Percentiles rank a stretch among this genome's conserved stretches.
phyloP scores from a whole-genome alignment of 2,888 invertebrate genomes.

The Leptopterna dolabrata region DNA sequence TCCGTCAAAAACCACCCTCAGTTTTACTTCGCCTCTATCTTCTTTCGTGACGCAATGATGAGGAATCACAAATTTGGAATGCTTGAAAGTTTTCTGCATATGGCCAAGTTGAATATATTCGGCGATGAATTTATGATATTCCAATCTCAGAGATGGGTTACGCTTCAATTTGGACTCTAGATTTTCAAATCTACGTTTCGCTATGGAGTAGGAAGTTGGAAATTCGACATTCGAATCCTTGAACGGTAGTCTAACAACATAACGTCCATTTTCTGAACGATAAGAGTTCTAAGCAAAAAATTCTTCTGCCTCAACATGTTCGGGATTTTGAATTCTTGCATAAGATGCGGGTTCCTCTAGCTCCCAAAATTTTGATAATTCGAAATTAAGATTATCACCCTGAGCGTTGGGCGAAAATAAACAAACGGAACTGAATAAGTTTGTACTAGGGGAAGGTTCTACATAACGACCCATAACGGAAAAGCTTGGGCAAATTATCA shows the following conservation, averaged over 20 bases:
- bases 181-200: constrained; percentile 23
- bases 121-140: constrained; percentile 36
- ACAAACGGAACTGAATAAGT: no score
- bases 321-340: not conserved
- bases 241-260: not conserved
- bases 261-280: not conserved
- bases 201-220: not conserved
- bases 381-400: not conserved
- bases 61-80: no score
- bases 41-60: no score
- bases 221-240: not conserved
- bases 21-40: no score
- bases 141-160: not conserved
- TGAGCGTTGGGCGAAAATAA: no score
- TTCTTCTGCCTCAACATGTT: not conserved
- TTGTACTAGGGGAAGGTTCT: no score
- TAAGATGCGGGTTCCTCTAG: not conserved
- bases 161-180: constrained; percentile 21
- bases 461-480: not conserved
- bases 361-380: not conserved
- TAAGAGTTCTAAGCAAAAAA: not conserved
- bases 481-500: not conserved
- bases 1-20: no score
- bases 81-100: no score
- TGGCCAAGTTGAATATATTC: not conserved